Base-by-base conservation (phyloP, 1,140 invertebrate species). In the Hetaerina americana region DNA sequence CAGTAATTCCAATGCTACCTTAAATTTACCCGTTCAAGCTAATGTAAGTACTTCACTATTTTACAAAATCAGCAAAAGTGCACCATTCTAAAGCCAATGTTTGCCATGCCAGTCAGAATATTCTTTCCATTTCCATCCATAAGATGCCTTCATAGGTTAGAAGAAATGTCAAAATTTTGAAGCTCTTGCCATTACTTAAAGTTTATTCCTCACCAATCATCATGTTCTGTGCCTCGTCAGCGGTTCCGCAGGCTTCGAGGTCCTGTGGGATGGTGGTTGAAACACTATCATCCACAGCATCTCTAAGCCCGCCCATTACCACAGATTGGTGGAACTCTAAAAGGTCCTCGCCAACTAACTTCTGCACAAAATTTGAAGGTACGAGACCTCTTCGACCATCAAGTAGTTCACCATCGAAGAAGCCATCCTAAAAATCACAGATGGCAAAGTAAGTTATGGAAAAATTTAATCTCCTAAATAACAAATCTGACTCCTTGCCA, bases 291-390 rank as follows among this genome's bases (percentile, higher is more conserved):
- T 88, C 86, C 25, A 28, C 25, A 69, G 84, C 82, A 73, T 87
- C 85, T 73, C 84, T 82, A 1, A 87, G 81, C 67, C 67, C 67
- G n/a, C 88, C 87, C 70, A 88, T 84, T 18, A 90, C 85, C 15
- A 85, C 83, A 27, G 87, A 88, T 78, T 92, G 92, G 82, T 97
- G 95, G 78, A 98, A 98, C 77, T 97, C 95, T 57, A 96, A 81
- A 0, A 98, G 83, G 81, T 98, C 95, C 75, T 97, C 94, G 71
- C 95, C 94, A 75, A 93, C 86, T 66, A 96, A 82, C 79, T 95
- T 90, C 83, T 98, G 95, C 26, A 98, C 92, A 83, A 97, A 99
- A 81, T 98, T 98, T 5, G 96, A 96, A 26, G 97, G 97, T 5
- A 99, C 95, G 10, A 99, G 84, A 28, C 97, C 97, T 72, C 94